phyloP scores from a whole-genome alignment of 1,140 invertebrate species.

The Caligus rogercresseyi region DNA sequence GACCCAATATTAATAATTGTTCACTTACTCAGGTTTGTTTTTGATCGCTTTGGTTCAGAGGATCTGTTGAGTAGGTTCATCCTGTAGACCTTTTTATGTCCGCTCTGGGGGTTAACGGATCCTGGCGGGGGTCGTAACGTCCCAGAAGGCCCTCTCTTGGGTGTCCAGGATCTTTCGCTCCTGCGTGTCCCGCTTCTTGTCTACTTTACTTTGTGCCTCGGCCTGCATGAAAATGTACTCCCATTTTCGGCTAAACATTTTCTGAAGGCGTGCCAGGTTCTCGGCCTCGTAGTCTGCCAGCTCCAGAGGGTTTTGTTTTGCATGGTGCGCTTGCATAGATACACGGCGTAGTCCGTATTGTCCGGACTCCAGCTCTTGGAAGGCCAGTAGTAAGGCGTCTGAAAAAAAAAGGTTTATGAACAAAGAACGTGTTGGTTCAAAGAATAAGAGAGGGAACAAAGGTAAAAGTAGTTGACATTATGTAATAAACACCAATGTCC shows the following conservation, averaged over 20 bases:
- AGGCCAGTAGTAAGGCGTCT: constrained; percentile 99
- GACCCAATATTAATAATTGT: background rate
- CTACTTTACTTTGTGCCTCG: constrained; percentile 69
- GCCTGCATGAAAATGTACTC: constrained; percentile 99
- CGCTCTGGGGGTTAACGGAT: constrained; percentile 94
- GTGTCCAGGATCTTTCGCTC: constrained; percentile 96
- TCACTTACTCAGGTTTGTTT: background rate
- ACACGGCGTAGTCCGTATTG: constrained; percentile 98
- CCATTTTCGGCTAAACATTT: constrained; percentile 99
- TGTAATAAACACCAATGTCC: constrained; percentile 1
- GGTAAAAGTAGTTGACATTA: too few species aligned
- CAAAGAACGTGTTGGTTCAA: too few species aligned
- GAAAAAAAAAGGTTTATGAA: constrained; percentile 41
- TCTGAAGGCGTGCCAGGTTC: constrained; percentile 86
- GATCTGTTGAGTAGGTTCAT: constrained; percentile 35
- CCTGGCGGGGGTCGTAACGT: constrained; percentile 95
- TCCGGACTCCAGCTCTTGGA: constrained; percentile 98
- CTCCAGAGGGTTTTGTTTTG: constrained; percentile 92
- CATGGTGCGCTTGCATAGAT: constrained; percentile 98
- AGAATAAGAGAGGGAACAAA: constrained; percentile 17
- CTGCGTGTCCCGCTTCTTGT: constrained; percentile 94
- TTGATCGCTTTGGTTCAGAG: background rate
- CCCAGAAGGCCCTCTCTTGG: constrained; percentile 98
- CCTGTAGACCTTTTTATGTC: constrained; percentile 88
- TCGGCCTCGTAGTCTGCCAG: constrained; percentile 97